These are phyloP conservation scores for Trichonephila clavipes DNA, from an alignment of 1,140 invertebrate species.

Conservation along the genomic window DNA sequence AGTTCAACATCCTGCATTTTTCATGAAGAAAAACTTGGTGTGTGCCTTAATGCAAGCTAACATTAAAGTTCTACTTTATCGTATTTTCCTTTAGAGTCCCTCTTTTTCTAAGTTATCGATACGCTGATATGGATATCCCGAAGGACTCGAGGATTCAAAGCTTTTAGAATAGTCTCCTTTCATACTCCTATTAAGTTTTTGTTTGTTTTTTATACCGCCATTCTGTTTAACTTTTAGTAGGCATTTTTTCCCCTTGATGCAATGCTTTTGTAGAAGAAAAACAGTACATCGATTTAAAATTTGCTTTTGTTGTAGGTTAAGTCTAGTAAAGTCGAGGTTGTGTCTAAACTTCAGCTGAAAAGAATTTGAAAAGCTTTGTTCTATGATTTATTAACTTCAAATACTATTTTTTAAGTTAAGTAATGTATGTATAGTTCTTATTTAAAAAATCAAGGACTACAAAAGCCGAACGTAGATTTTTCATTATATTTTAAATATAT, in stretches of 20 bases:
- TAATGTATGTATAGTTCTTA: no score
- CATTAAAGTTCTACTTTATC: constrained; percentile 18
- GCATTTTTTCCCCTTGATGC: not conserved
- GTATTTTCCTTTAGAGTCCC: not conserved
- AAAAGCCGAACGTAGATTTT: no score
- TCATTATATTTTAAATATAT: no score
- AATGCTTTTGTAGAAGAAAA: not conserved
- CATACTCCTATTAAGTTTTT: not conserved
- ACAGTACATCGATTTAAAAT: no score
- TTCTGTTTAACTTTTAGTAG: not conserved
- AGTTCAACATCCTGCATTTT: constrained; percentile 16
- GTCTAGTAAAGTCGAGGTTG: no score
- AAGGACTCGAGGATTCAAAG: not conserved
- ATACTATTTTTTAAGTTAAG: no score
- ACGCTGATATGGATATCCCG: not conserved
- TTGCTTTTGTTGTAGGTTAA: no score
- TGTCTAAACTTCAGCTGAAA: no score
- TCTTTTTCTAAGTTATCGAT: not conserved
- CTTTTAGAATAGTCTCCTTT: constrained; percentile 16
- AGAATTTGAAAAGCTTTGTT: no score
- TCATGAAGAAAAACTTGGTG: constrained; percentile 26
- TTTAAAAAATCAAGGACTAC: no score
- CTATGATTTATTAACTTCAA: no score
- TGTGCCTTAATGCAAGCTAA: not conserved
- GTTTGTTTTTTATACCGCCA: not conserved